Evolutionary conservation across 2,888 invertebrate species (phyloP), one percentile per base, ranked within the genome.

Genomic region (Nycteola revayana): DNA sequence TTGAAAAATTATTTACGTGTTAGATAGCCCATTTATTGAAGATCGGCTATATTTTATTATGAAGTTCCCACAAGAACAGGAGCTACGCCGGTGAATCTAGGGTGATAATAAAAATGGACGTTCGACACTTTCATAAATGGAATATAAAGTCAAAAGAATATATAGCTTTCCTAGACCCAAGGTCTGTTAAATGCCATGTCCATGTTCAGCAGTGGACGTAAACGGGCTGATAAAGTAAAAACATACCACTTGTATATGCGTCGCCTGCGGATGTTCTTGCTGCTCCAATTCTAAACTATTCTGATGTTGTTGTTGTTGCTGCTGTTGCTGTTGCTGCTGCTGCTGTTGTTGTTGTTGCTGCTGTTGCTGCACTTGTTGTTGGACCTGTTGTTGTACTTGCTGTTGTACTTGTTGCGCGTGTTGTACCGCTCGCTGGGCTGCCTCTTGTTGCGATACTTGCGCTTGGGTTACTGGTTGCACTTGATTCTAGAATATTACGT

Each of bases 241-340:
- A n/a, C 74, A 78, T 28, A 87, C 87, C 57, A 87, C 84, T 84
- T 88, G 87, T 75, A 88, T 87, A 42, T 86, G 79, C 57, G 90
- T 75, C 30, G 89, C 85, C 42, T 89, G 87, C 28, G 85, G 83
- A 30, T 83, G 90, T 1, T 90, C 85, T 36, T 85, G 80, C 3
- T 87, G 81, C 1, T 88, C 85, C 53, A 76, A 56, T 42, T 77
- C 88, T 41, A 71, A 66, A 58, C 51, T 70, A 40, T 55, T 87
- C 68, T 77, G 90, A 60, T 79, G 90, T 56, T 75, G 89, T 33
- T 56, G 56, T 22, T 56, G 55, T 8, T 56, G 56, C 1, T 53
- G 73, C 26, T 77, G 74, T 24, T 78, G 70, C 7, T 70, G 66
- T 49, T 71, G 68, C 17, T 67, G 70, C 7, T 61, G 63, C 17